Percentiles rank a stretch among this genome's conserved stretches.
These are phyloP conservation scores for Hemibagrus guttatus DNA, from an alignment of 2,797 vertebrate species.

Conservation along the genomic window DNA sequence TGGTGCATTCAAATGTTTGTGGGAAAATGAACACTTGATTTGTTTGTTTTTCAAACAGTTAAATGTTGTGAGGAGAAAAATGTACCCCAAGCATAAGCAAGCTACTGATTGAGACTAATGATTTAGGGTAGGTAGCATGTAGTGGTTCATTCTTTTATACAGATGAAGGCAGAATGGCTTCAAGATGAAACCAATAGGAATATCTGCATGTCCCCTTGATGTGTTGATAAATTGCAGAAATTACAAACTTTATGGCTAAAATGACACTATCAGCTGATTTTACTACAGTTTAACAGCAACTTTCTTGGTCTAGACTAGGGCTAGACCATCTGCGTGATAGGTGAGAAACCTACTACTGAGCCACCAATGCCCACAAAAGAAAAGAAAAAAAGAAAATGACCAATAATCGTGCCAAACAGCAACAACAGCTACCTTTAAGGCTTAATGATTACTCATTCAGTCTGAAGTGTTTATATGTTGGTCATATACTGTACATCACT, in stretches of 20 bases:
- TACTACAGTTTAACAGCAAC: background rate
- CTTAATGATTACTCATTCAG: background rate
- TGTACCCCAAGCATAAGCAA: background rate
- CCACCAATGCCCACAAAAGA: no score
- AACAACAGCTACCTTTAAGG: background rate
- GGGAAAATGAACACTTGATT: conserved; percentile 27
- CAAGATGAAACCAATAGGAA: background rate
- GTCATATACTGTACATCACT: background rate
- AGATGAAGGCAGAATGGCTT: background rate
- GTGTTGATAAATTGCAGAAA: background rate
- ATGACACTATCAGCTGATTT: background rate
- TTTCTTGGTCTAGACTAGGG: background rate
- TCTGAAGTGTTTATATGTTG: background rate
- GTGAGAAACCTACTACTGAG: no score
- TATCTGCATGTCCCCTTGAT: background rate
- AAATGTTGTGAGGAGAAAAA: background rate
- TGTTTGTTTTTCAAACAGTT: conserved; percentile 2
- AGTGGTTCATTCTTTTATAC: background rate
- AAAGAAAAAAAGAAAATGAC: background rate
- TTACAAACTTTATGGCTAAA: background rate
- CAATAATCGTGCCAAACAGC: background rate
- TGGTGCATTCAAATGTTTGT: background rate
- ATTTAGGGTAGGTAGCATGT: background rate
- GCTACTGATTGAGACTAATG: background rate
- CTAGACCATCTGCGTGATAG: no score